Conservation (phyloP, 2,888 invertebrate genomes). For the Hypomecis atomaria region DNA sequence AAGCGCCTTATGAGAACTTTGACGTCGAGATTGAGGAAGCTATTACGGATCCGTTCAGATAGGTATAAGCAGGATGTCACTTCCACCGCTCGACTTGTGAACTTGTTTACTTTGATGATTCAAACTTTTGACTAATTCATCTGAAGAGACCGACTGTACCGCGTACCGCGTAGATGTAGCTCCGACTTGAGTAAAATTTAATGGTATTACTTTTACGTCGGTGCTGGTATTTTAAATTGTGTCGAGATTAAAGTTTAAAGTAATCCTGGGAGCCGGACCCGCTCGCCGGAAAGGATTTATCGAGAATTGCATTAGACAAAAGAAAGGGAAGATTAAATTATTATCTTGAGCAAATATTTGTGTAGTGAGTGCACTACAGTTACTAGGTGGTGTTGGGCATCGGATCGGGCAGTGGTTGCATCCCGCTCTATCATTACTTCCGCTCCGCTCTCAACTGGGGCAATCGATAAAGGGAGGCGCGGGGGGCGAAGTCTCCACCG, state of each 20-base stretch:
- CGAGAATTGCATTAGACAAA: slow-evolving; percentile 57
- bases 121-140: slow-evolving; percentile 73
- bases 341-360: slow-evolving; percentile 77
- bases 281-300: slow-evolving; percentile 48
- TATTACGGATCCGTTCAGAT: slow-evolving; percentile 82
- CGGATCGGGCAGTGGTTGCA: slow-evolving; percentile 81
- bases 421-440: slow-evolving; percentile 83
- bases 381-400: slow-evolving; percentile 73
- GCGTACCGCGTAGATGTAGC: slow-evolving; percentile 36
- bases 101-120: slow-evolving; percentile 81
- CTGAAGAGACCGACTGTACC: slow-evolving; percentile 58
- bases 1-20: slow-evolving; percentile 84
- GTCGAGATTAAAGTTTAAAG: slow-evolving; percentile 29
- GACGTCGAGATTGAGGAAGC: slow-evolving; percentile 83
- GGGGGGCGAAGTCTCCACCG: slow-evolving; percentile 52
- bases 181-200: slow-evolving; percentile 46
- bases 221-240: slow-evolving; percentile 14
- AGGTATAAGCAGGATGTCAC: slow-evolving; percentile 83
- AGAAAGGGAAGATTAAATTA: slow-evolving; percentile 73
- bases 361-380: slow-evolving; percentile 79
- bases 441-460: slow-evolving; percentile 86
- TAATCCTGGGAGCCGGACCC: slow-evolving; percentile 40
- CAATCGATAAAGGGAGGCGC: slow-evolving; percentile 84
- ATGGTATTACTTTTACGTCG: slow-evolving; percentile 28
- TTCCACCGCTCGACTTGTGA: slow-evolving; percentile 80